phyloP scores from a whole-genome alignment of 2,797 vertebrate genomes.

The Sarcophilus harrisii region DNA sequence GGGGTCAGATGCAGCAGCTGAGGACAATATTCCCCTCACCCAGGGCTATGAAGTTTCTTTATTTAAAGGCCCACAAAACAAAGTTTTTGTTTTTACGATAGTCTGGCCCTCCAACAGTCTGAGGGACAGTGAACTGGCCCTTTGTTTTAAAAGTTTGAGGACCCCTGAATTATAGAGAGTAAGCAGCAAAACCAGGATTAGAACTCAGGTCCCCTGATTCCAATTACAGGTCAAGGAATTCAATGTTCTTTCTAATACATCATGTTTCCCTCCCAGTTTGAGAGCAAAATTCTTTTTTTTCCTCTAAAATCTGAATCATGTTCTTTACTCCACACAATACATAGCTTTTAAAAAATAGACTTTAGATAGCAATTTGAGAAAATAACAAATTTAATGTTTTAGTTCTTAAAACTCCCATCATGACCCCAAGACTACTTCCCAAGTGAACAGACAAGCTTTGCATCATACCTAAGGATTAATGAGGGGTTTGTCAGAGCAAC shows the following conservation, averaged over 20 bases:
- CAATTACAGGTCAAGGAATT: not conserved
- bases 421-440: conserved; percentile 15
- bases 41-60: too few species aligned
- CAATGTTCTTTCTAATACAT: not conserved
- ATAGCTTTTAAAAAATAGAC: not conserved
- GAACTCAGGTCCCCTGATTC: not conserved
- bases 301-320: conserved; percentile 21
- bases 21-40: too few species aligned
- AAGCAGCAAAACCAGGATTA: not conserved
- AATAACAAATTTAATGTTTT: conserved; percentile 44
- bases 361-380: conserved; percentile 3
- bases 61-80: too few species aligned
- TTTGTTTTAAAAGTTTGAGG: too few species aligned
- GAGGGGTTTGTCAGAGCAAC: not conserved
- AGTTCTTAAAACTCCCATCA: conserved; percentile 31
- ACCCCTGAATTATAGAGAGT: too few species aligned
- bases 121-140: too few species aligned
- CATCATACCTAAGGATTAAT: not conserved
- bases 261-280: too few species aligned
- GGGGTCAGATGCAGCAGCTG: too few species aligned
- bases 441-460: conserved; percentile 28
- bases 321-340: not conserved
- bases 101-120: too few species aligned
- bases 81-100: too few species aligned
- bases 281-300: conserved; percentile 7